A percentile compares a stretch with the other conserved stretches of the same genome.
These are phyloP conservation scores for Megalopta genalis DNA, from an alignment of 1,140 invertebrate genomes.

Conservation along the genomic window DNA sequence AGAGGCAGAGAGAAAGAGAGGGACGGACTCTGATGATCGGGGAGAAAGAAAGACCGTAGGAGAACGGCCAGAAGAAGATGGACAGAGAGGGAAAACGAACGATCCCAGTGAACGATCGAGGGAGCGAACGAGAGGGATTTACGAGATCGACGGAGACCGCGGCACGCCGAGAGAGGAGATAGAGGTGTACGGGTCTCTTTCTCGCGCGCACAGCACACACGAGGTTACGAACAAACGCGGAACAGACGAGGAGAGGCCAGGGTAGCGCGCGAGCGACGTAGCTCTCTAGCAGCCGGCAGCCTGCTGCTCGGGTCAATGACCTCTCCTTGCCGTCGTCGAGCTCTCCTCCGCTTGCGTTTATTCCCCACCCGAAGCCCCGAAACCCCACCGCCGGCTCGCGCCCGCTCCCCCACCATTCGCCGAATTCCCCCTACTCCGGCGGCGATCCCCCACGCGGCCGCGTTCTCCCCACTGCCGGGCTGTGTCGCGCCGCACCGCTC, in stretches of 20 bases:
- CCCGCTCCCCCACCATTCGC: neutral
- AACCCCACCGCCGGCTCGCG: constrained; percentile 2
- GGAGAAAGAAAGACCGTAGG: constrained; percentile 1
- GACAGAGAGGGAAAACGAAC: neutral
- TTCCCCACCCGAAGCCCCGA: constrained; percentile 12
- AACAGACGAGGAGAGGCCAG: constrained; percentile 64
- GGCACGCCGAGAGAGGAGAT: neutral
- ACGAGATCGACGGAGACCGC: neutral
- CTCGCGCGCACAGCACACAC: constrained; percentile 61
- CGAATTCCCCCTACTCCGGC: neutral
- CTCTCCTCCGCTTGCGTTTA: constrained; percentile 47
- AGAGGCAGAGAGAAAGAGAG: constrained; percentile 14
- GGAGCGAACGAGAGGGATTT: neutral
- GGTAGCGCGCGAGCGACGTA: constrained; percentile 69
- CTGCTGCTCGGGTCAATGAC: constrained; percentile 79
- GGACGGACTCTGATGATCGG: too few relatives aligned
- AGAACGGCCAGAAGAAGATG: too few relatives aligned
- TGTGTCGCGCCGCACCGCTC: too few relatives aligned
- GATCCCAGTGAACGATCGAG: constrained; percentile 4
- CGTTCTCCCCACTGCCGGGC: constrained; percentile 1
- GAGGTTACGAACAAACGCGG: constrained; percentile 66
- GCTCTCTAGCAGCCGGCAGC: constrained; percentile 79
- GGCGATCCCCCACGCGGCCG: neutral
- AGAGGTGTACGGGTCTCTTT: constrained; percentile 41
- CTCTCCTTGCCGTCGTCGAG: constrained; percentile 76